Percentiles rank a stretch among this genome's conserved stretches.
Conservation (phyloP, 2,797 vertebrate genomes). For the Staurois parvus region DNA sequence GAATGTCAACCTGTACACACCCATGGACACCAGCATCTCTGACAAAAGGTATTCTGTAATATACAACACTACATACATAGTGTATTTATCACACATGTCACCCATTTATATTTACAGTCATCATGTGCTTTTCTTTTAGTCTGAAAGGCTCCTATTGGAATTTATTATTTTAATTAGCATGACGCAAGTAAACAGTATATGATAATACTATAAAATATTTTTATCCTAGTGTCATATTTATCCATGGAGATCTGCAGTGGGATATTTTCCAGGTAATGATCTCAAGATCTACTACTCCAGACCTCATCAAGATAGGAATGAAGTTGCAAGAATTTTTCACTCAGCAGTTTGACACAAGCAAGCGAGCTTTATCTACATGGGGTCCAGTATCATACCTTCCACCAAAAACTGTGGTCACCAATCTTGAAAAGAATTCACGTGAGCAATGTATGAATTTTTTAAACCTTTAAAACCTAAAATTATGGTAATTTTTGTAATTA, state of each 20-base stretch:
- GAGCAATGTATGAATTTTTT: conserved; percentile 84
- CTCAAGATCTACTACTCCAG: conserved; percentile 96
- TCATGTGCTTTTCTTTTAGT: background rate
- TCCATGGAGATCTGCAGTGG: conserved; percentile 98
- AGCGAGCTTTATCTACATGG: conserved; percentile 96
- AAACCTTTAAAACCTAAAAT: background rate
- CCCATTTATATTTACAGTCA: background rate
- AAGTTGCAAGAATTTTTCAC: conserved; percentile 99
- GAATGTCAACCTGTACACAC: conserved; percentile 93
- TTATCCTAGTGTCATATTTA: conserved; percentile 89
- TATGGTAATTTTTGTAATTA: background rate
- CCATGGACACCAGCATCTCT: conserved; percentile 86
- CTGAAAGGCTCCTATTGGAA: background rate
- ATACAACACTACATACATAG: background rate
- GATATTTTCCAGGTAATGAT: conserved; percentile 99
- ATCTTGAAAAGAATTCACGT: conserved; percentile 84
- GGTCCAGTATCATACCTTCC: conserved; percentile 94
- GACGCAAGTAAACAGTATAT: background rate
- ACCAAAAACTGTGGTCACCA: conserved; percentile 88
- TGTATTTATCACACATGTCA: background rate
- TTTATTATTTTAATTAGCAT: background rate
- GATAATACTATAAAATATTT: background rate
- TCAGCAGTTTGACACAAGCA: conserved; percentile 98
- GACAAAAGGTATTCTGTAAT: conserved; percentile 88
- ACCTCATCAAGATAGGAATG: conserved; percentile 99